Base-by-base conservation (phyloP, 2,113 vertebrate species). In the Apus apus region DNA sequence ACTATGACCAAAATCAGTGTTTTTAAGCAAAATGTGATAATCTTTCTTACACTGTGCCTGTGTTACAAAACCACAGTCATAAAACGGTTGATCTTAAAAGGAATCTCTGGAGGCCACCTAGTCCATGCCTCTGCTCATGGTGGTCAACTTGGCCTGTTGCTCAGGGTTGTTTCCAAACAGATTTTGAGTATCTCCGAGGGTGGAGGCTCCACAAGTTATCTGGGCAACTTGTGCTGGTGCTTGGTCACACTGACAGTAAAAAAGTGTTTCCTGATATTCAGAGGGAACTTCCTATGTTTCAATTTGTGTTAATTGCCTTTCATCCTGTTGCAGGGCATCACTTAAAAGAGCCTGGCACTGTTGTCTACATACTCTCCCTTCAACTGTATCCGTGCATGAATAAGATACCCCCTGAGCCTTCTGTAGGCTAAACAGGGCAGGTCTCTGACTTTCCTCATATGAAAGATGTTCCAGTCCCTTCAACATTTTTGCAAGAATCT, bases 121-220 rank as follows among this genome's bases (percentile, higher is more conserved):
- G 10, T 40, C 17, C 13, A 17, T 11, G 7, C 5, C 19, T 2
- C 30, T 80, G 30, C 23, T 77, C 29, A 50, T 64, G 38, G 21
- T 27, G 11, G 13, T 11, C 15, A 54, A 6, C 38, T 26, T 54
- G 15, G 2, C 50, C 5, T 6, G 11, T 68, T 72, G 48, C 14
- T 5, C 17, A 72, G 53, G 36, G 38, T 7, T 5, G 1, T 61
- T 10, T 51, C 25, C 27, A 45, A 56, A 6, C 0, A 5, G 8
- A 34, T 82, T 74, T 74, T 38, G 21, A 70, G 6, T 70, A 22
- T 74, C 20, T 60, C 30, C 20, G n/a, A 22, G 25, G 15, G 15
- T 5, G 50, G 38, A 54, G 20, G 46, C 13, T 56, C 11, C 18
- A 67, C n/a, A 53, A 9, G 2, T 15, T 77, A 9, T 2, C 9